Evolutionary conservation across 2,113 vertebrate genomes (phyloP).

Genomic region (Sigmodon hispidus): DNA sequence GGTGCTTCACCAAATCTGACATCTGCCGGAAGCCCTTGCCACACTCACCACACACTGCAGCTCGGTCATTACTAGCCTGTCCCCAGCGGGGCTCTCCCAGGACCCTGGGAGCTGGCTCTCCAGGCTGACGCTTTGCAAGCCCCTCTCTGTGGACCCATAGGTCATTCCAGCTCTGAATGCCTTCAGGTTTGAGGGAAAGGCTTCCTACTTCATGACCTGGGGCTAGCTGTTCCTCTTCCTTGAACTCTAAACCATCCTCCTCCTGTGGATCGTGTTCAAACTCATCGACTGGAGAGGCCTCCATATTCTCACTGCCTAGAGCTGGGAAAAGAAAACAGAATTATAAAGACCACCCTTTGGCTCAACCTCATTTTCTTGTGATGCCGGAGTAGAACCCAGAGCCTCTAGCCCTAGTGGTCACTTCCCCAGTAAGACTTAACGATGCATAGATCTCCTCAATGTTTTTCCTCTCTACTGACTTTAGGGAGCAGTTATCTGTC

Average conservation of each 20-base stretch:
- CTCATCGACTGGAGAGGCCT: constrained; percentile 30
- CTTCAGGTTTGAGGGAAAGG: constrained; percentile 76
- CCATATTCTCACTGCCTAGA: constrained; percentile 62
- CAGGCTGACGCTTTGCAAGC: constrained; percentile 72
- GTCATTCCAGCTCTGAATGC: constrained; percentile 77
- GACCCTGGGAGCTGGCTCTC: constrained; percentile 65
- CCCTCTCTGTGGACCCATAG: constrained; percentile 74
- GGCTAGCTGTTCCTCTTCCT: constrained; percentile 78
- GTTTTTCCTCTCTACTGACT: neutral
- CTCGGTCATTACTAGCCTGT: constrained; percentile 73
- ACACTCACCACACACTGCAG: constrained; percentile 76
- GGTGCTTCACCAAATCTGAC: constrained; percentile 81
- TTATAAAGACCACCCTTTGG: constrained; percentile 1
- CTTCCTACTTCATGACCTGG: constrained; percentile 67
- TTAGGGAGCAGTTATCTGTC: neutral
- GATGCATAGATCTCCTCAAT: neutral
- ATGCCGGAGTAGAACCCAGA: no score
- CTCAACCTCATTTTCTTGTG: neutral
- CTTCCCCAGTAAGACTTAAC: neutral
- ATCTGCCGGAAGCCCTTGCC: constrained; percentile 80
- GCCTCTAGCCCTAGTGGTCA: neutral
- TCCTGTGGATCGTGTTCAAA: constrained; percentile 66
- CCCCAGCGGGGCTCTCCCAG: constrained; percentile 77
- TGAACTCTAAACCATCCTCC: constrained; percentile 84
- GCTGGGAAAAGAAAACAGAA: constrained; percentile 58